These are phyloP conservation scores for Brenthis ino DNA, from an alignment of 2,888 invertebrate species.

Conservation along the genomic window DNA sequence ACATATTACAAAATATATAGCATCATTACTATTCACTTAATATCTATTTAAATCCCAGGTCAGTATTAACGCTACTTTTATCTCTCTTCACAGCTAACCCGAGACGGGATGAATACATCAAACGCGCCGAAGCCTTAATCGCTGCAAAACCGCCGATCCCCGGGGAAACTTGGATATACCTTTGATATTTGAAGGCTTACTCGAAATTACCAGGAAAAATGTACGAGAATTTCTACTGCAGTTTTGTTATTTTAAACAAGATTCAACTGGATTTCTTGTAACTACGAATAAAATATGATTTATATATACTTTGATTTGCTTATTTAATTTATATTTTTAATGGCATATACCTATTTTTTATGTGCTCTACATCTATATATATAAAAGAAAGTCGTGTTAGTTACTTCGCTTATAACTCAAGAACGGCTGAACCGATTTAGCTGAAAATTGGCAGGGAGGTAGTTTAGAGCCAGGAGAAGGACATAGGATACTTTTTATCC, in stretches of 20 bases:
- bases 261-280: conserved; percentile 5
- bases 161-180: conserved; percentile 41
- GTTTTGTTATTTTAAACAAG: conserved; percentile 23
- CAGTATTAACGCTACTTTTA: conserved; percentile 58
- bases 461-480: no score
- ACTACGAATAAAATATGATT: background rate
- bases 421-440: no score
- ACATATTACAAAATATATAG: background rate
- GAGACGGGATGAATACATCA: conserved; percentile 67
- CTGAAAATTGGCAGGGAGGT: no score
- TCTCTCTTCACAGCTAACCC: conserved; percentile 44
- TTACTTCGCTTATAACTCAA: no score
- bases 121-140: conserved; percentile 66
- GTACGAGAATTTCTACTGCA: conserved; percentile 5
- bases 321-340: conserved; percentile 19
- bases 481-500: no score
- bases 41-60: conserved; percentile 47
- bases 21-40: conserved; percentile 11
- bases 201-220: conserved; percentile 26
- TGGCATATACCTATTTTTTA: no score
- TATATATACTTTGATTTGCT: background rate
- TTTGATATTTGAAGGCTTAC: conserved; percentile 50
- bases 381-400: no score
- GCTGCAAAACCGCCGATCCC: conserved; percentile 57
- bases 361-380: no score